Evolutionary conservation across 64 coral and sea anemone species (phyloP).

Genomic region (Montipora efflorescens): DNA sequence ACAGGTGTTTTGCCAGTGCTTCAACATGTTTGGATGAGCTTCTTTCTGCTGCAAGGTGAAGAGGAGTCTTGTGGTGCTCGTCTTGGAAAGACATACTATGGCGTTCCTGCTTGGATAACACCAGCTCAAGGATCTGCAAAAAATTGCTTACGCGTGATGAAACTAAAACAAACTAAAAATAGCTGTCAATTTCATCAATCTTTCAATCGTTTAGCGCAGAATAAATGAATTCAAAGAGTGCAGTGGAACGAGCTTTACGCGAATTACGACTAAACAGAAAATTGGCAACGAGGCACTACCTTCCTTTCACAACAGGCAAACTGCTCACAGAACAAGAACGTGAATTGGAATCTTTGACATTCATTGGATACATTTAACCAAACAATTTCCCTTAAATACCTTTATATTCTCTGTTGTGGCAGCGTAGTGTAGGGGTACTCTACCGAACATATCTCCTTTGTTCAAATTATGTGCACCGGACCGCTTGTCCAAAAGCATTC

Average conservation of each 20-base stretch:
- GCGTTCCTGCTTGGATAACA: slow-evolving; percentile 73
- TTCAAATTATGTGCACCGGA: slow-evolving; percentile 26
- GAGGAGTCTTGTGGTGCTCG: slow-evolving; percentile 76
- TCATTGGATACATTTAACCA: neutral
- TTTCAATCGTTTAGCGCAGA: too few relatives aligned
- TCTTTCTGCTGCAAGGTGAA: slow-evolving; percentile 72
- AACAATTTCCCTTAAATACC: neutral
- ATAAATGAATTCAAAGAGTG: too few relatives aligned
- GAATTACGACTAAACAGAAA: neutral
- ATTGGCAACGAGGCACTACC: neutral
- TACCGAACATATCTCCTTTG: slow-evolving; percentile 69
- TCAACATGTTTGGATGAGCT: slow-evolving; percentile 67
- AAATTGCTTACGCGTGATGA: neutral
- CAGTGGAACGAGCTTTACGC: too few relatives aligned
- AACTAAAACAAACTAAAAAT: neutral
- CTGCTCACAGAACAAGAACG: too few relatives aligned
- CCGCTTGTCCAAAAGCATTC: slow-evolving; percentile 57
- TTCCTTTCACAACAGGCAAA: neutral
- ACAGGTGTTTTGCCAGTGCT: slow-evolving; percentile 32
- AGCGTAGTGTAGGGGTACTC: slow-evolving; percentile 65
- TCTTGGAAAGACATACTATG: slow-evolving; percentile 63
- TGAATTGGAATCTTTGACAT: too few relatives aligned
- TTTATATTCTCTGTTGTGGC: slow-evolving; percentile 6
- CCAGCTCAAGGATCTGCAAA: slow-evolving; percentile 69
- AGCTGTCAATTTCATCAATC: too few relatives aligned